Evolutionary conservation across 2,888 invertebrate genomes (phyloP), one percentile per base, ranked within the genome.

Genomic region (Phymatocera aterrima): DNA sequence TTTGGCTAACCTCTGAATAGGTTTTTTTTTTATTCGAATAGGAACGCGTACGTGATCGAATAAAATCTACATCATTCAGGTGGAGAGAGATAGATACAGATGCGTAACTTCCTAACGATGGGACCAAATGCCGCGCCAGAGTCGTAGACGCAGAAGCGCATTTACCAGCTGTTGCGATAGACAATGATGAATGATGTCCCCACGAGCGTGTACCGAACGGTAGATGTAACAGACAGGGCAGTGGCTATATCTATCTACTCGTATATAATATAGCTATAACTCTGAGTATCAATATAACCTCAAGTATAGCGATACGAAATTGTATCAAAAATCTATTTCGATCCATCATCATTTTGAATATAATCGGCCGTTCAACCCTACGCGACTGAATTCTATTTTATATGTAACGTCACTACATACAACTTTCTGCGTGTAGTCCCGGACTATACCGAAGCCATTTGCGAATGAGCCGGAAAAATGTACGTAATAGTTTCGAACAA

Each of bases 161-260:
- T 75, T 75, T 57, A 75, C 75, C 75, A 75, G 75, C 75, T 75
- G 75, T 75, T 75, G 40, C 54, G 24, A 75, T 40, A 57, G 75
- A 75, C 54, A 75, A 57, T 57, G 54, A 75, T 54, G 57, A 57
- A 57, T 57, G 75, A 40, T 24, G 51, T 51, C n/a, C 68, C 21
- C 40, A n/a, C n/a, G n/a, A n/a, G n/a, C n/a, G 2, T 24, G 21
- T 40, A 54, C 54, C 54, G 24, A 68, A 64, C 46, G 28, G 43
- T 68, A 43, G 21, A 64, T 64, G 61, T 64, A 37, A 64, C 61
- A 34, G 61, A 31, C 60, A 64, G 57, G 57, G 28, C 28, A 21
- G 24, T 2, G 28, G 28, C 28, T 57, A 57, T 40, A 40, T 8
- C 40, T 40, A 40, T 40, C 4, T 40, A 40, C 4, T 40, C 40